Percentiles rank a stretch among this genome's conserved stretches.
Evolutionary conservation across 2,113 vertebrate species (phyloP).

Genomic region (Pedetes capensis): DNA sequence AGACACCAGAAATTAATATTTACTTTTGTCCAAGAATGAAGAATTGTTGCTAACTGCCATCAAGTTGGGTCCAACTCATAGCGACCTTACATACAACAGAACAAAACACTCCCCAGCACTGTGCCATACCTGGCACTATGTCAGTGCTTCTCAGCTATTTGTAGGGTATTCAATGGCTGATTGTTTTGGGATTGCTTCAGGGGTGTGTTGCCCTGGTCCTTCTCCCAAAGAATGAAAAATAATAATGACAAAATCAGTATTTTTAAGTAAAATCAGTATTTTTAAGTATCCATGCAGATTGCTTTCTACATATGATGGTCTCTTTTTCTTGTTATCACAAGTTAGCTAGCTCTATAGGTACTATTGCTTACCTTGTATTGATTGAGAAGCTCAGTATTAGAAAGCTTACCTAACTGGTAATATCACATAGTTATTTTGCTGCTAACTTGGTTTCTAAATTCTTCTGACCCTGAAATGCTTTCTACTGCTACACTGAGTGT

Average conservation of each 20-base stretch:
- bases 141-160: too few species aligned
- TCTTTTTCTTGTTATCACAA: background rate
- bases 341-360: background rate
- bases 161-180: too few species aligned
- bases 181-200: too few species aligned
- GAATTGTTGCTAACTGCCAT: too few species aligned
- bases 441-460: background rate
- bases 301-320: background rate
- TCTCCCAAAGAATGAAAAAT: too few species aligned
- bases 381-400: background rate
- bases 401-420: background rate
- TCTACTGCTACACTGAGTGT: rapidly evolving
- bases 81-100: too few species aligned
- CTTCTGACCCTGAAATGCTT: background rate
- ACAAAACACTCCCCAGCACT: too few species aligned
- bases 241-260: too few species aligned
- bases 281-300: background rate
- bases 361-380: background rate
- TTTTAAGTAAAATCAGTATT: too few species aligned
- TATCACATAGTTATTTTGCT: background rate
- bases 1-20: background rate
- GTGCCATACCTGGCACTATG: too few species aligned
- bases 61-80: too few species aligned
- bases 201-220: too few species aligned
- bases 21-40: background rate